A percentile compares a stretch with the other conserved stretches of the same genome.
Evolutionary conservation across 2,797 vertebrate species (phyloP).

Genomic region (Lagorchestes hirsutus): DNA sequence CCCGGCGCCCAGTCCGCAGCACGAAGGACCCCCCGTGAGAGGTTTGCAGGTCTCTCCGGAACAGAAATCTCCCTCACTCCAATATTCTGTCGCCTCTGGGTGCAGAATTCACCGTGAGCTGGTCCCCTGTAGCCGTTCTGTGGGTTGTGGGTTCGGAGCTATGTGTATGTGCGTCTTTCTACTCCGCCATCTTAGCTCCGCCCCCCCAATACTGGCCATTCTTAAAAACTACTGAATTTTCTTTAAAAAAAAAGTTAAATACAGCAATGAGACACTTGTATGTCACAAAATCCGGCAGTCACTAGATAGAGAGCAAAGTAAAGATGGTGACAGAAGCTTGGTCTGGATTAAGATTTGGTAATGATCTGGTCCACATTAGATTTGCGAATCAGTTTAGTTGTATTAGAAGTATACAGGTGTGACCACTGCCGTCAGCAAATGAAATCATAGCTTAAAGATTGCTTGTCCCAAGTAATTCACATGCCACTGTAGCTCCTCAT

Average conservation of each 20-base stretch:
- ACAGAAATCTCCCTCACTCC: too few relatives aligned
- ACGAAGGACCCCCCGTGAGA: too few relatives aligned
- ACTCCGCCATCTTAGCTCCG: too few relatives aligned
- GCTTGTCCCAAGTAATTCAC: not conserved
- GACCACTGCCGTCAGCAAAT: not conserved
- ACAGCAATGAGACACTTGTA: not conserved
- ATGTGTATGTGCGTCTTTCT: too few relatives aligned
- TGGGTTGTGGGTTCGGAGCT: too few relatives aligned
- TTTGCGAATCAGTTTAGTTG: not conserved
- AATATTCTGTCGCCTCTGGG: too few relatives aligned
- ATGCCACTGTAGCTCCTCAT: not conserved
- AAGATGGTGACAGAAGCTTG: not conserved
- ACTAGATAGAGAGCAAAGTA: not conserved
- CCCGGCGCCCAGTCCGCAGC: too few relatives aligned
- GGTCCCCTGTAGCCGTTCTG: too few relatives aligned
- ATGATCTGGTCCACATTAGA: not conserved
- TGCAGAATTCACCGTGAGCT: too few relatives aligned
- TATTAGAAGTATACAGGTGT: not conserved
- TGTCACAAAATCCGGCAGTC: not conserved
- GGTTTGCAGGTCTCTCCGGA: too few relatives aligned
- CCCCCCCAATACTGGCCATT: not conserved
- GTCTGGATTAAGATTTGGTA: not conserved
- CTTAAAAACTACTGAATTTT: not conserved
- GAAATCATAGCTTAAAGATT: not conserved
- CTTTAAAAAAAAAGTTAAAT: not conserved